A percentile compares a stretch with the other conserved stretches of the same genome.
Evolutionary conservation across 2,888 invertebrate genomes (phyloP).

Genomic region (Melanostoma scalare): DNA sequence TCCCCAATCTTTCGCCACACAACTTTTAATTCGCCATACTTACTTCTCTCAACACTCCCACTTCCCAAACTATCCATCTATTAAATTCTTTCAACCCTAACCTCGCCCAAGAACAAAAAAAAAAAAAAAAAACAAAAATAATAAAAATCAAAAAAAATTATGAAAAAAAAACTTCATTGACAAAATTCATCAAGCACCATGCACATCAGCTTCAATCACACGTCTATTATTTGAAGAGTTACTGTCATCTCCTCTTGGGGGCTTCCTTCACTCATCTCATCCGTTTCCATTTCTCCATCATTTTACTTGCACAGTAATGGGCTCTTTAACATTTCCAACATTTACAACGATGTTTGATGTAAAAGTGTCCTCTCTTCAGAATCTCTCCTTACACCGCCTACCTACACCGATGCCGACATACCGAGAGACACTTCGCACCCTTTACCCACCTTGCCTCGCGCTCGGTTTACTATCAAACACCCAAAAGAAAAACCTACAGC

Average conservation of each 20-base stretch:
- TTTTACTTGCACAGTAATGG: constrained; percentile 65
- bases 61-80: too few relatives aligned
- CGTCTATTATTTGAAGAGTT: constrained; percentile 72
- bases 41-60: too few relatives aligned
- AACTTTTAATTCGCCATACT: too few relatives aligned
- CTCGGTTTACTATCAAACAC: neutral
- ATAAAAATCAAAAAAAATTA: constrained; percentile 1
- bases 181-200: constrained; percentile 69
- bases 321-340: constrained; percentile 67
- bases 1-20: too few relatives aligned
- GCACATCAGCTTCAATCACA: constrained; percentile 71
- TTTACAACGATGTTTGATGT: constrained; percentile 51
- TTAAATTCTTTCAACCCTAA: neutral
- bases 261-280: constrained; percentile 44
- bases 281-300: constrained; percentile 53
- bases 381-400: neutral
- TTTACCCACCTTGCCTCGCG: too few relatives aligned
- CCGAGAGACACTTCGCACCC: constrained; percentile 7
- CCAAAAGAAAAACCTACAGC: neutral
- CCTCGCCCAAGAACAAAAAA: constrained; percentile 24
- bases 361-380: constrained; percentile 56
- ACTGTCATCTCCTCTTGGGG: constrained; percentile 64
- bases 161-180: constrained; percentile 55
- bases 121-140: neutral
- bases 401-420: too few relatives aligned